Conservation (phyloP, 1,140 invertebrate genomes). For the Parasteatoda tepidariorum region DNA sequence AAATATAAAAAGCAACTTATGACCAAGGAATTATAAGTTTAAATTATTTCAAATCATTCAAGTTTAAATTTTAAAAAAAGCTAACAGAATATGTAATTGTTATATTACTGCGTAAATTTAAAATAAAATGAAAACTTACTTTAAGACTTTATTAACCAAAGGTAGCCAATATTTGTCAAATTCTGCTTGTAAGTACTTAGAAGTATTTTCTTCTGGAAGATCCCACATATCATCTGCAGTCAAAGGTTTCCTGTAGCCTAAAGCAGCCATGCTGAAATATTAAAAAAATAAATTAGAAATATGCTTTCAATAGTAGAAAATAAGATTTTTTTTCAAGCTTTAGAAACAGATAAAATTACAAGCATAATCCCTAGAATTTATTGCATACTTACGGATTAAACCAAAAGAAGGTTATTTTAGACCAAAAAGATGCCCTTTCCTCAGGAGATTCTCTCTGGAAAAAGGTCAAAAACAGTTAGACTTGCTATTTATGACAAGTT, state of each 20-base stretch:
- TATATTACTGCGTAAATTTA: neutral
- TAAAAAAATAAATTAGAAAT: neutral
- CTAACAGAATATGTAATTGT: neutral
- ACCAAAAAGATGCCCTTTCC: conserved; percentile 84
- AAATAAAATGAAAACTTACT: conserved; percentile 3
- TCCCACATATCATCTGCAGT: conserved; percentile 89
- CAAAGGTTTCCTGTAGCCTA: conserved; percentile 85
- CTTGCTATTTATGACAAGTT: too few relatives aligned
- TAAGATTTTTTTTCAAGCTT: neutral
- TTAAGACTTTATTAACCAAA: conserved; percentile 60
- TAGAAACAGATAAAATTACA: neutral
- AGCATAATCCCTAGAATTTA: neutral
- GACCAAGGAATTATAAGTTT: too few relatives aligned
- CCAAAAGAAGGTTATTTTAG: conserved; percentile 91
- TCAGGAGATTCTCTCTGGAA: conserved; percentile 79
- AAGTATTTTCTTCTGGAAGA: conserved; percentile 85
- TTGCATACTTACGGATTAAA: conserved; percentile 76
- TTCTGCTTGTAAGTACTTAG: conserved; percentile 80
- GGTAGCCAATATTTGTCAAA: conserved; percentile 89
- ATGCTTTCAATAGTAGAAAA: neutral
- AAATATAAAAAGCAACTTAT: too few relatives aligned
- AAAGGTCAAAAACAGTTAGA: too few relatives aligned
- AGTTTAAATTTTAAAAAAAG: too few relatives aligned
- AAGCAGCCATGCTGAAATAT: conserved; percentile 75
- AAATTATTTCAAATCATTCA: too few relatives aligned